phyloP scores from a whole-genome alignment of 64 coral and sea anemone genomes.

The Pachyseris speciosa region DNA sequence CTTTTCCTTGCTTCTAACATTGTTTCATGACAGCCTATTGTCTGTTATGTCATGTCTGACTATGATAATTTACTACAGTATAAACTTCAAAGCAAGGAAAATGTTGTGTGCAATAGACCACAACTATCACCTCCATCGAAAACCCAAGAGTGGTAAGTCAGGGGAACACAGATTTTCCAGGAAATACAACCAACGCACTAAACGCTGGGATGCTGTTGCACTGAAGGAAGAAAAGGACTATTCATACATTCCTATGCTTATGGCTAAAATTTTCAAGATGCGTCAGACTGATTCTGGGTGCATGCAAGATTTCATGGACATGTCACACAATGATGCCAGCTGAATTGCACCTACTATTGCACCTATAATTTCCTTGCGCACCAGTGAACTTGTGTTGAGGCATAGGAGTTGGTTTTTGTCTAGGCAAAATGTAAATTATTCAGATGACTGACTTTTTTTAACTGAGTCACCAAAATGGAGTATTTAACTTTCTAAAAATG shows the following conservation, averaged over 20 bases:
- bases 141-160: background rate
- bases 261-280: conserved; percentile 39
- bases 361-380: background rate
- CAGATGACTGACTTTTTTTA: too few relatives aligned
- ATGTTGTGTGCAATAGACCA: too few relatives aligned
- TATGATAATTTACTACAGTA: too few relatives aligned
- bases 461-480: too few relatives aligned
- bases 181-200: conserved; percentile 4
- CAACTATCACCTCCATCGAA: conserved; percentile 20
- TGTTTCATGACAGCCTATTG: too few relatives aligned
- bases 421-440: too few relatives aligned
- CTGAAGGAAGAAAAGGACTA: conserved; percentile 20
- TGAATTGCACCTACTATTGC: conserved; percentile 34
- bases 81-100: too few relatives aligned
- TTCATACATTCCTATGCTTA: conserved; percentile 17
- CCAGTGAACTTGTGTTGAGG: conserved; percentile 28
- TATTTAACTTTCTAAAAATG: too few relatives aligned
- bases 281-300: background rate
- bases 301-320: conserved; percentile 45
- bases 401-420: too few relatives aligned
- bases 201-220: background rate
- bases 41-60: too few relatives aligned
- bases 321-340: conserved; percentile 16
- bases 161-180: background rate
- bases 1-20: too few relatives aligned